Conservation (phyloP, 2,113 vertebrate species). For the Mastomys natalensis region DNA sequence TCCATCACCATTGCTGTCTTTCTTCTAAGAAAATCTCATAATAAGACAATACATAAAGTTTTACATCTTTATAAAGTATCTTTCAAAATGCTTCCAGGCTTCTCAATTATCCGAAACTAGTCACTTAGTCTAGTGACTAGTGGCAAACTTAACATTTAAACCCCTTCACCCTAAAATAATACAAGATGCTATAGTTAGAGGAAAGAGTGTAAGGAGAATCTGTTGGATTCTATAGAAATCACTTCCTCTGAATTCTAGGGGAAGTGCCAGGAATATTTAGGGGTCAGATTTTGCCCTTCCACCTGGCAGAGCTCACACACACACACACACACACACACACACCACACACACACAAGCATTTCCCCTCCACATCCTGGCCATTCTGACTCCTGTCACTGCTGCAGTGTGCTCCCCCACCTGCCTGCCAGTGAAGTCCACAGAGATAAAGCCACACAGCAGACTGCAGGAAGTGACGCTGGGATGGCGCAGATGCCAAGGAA, state of each 20-base stretch:
- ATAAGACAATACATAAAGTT: background rate
- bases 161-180: conserved; percentile 69
- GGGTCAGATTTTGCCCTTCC: conserved; percentile 66
- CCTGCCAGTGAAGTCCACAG: background rate
- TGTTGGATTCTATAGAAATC: conserved; percentile 72
- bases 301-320: background rate
- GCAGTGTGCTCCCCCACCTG: background rate
- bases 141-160: conserved; percentile 17
- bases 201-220: conserved; percentile 77
- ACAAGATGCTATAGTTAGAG: conserved; percentile 68
- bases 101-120: background rate
- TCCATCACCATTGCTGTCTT: background rate
- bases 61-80: conserved; percentile 10
- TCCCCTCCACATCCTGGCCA: conserved; percentile 79
- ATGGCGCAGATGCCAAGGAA: background rate
- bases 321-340: too few relatives aligned
- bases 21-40: background rate
- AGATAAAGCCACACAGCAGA: background rate
- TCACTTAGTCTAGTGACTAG: background rate
- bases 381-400: background rate
- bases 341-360: background rate
- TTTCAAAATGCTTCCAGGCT: conserved; percentile 8
- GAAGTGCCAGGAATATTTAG: conserved; percentile 74
- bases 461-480: background rate
- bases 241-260: conserved; percentile 78